Evolutionary conservation across 2,797 vertebrate genomes (phyloP), one percentile per base, ranked within the genome.

Genomic region (Anguilla marmorata): DNA sequence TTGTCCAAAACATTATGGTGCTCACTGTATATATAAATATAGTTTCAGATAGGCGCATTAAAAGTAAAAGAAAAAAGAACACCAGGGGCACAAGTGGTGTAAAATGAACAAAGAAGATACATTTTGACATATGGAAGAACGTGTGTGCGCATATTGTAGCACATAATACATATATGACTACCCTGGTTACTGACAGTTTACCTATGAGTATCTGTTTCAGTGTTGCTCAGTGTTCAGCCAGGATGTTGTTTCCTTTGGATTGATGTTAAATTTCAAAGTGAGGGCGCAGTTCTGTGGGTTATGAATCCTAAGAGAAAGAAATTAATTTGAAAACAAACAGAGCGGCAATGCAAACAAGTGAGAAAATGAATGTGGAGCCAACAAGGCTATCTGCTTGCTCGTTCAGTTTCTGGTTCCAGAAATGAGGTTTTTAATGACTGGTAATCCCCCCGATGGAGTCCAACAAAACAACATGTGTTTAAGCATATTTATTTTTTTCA

Each of bases 241-340:
- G 37, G 33, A 37, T 19, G 16, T 58, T n/a, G n/a, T 85, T 84
- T 66, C 16, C 72, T 50, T 24, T 85, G 82, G 37, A 52, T 7
- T 12, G n/a, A 50, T 48, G 7, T 27, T 58, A 45, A 79, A 56
- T 16, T 79, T 12, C 82, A n/a, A 9, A 21, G n/a, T 48, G 3
- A 54, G 84, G 87, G 6, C 19, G 19, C 27, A n/a, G 52, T 74
- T 85, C 14, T 37, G 50, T 2, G 45, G 45, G 48, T 84, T 45
- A 27, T 6, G 63, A 85, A 72, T 27, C 82, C 82, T 72, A 19
- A 54, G 66, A 85, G 63, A 66, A 27, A 85, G 30, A 72, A 45
- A 88, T 85, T 85, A 56, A 88, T 85, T 56, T 85, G 50, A 66
- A 45, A 52, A 88, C 48, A 72, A 33, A 74, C 11, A 54, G 16